These are phyloP conservation scores for Drosophila anomalata DNA, from an alignment of 2,888 invertebrate genomes.

Conservation along the genomic window DNA sequence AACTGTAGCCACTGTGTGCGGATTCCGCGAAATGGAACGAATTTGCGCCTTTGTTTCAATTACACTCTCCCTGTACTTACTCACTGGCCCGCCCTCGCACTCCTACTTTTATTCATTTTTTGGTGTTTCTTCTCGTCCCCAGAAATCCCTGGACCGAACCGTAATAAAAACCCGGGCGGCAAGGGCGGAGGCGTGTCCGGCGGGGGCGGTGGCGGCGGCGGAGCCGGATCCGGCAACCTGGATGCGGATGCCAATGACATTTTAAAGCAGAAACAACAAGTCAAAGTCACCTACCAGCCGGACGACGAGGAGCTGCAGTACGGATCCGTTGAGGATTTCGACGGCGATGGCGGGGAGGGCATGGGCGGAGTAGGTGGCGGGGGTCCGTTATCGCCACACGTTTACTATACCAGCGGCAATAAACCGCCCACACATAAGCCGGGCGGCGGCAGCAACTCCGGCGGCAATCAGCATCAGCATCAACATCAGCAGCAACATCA, in stretches of 20 bases:
- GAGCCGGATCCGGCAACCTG: constrained; percentile 35
- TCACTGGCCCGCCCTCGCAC: neutral
- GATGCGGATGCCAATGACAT: constrained; percentile 84
- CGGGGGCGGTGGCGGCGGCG: constrained; percentile 26
- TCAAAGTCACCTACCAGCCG: constrained; percentile 84
- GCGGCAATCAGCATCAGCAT: constrained; percentile 53
- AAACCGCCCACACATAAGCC: constrained; percentile 81
- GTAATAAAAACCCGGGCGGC: constrained; percentile 84
- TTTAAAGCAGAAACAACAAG: constrained; percentile 83
- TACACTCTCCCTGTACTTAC: constrained; percentile 49
- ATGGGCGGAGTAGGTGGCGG: constrained; percentile 4
- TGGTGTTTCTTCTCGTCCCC: constrained; percentile 55
- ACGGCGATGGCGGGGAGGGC: constrained; percentile 84
- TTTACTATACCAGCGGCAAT: constrained; percentile 81
- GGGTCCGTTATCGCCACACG: constrained; percentile 80
- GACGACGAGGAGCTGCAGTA: constrained; percentile 88
- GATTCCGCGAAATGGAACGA: constrained; percentile 22
- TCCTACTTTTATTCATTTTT: constrained; percentile 14
- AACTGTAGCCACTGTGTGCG: constrained; percentile 1
- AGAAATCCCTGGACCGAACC: constrained; percentile 91
- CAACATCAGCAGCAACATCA: constrained; percentile 66
- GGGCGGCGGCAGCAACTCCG: constrained; percentile 47
- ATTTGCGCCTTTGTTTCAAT: constrained; percentile 72
- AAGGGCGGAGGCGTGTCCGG: constrained; percentile 62
- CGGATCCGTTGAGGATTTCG: constrained; percentile 89